Evolutionary conservation across 1,140 invertebrate genomes (phyloP).

Genomic region (Chrysoperla carnea): DNA sequence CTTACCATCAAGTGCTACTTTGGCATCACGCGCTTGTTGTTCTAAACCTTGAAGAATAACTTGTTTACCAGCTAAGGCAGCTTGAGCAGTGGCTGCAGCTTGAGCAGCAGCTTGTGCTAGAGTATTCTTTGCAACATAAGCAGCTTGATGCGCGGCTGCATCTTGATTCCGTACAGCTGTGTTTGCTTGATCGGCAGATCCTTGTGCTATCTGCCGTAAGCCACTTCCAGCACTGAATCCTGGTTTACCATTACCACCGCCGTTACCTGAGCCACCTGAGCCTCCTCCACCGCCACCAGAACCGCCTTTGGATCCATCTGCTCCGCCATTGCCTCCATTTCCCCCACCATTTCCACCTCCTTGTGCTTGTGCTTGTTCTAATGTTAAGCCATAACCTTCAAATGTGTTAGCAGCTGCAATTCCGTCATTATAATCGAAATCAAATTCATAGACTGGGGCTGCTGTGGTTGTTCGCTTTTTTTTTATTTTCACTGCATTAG

Average conservation of each 20-base stretch:
- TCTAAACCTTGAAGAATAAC: slow-evolving; percentile 40
- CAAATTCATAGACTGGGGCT: too few species aligned
- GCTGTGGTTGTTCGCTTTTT: too few species aligned
- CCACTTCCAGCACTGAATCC: slow-evolving; percentile 20
- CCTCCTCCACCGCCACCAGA: neutral
- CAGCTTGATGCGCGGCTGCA: slow-evolving; percentile 43
- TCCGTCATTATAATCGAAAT: too few species aligned
- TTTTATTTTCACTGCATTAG: too few species aligned
- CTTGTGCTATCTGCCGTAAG: slow-evolving; percentile 34
- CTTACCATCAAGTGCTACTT: slow-evolving; percentile 37
- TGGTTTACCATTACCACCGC: slow-evolving; percentile 2
- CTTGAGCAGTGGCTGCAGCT: slow-evolving; percentile 45
- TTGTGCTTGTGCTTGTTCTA: neutral
- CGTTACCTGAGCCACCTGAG: neutral
- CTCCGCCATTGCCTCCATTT: neutral
- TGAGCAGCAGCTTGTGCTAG: slow-evolving; percentile 46
- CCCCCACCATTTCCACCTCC: neutral
- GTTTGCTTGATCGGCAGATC: slow-evolving; percentile 52
- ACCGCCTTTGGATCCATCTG: neutral
- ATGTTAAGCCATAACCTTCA: too few species aligned
- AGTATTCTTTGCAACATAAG: slow-evolving; percentile 50
- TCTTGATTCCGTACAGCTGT: slow-evolving; percentile 43
- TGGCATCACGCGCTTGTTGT: slow-evolving; percentile 44
- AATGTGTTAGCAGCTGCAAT: too few species aligned
- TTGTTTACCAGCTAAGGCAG: slow-evolving; percentile 46